These are phyloP conservation scores for Drosophila lacicola DNA, from an alignment of 2,888 invertebrate genomes.

Conservation along the genomic window DNA sequence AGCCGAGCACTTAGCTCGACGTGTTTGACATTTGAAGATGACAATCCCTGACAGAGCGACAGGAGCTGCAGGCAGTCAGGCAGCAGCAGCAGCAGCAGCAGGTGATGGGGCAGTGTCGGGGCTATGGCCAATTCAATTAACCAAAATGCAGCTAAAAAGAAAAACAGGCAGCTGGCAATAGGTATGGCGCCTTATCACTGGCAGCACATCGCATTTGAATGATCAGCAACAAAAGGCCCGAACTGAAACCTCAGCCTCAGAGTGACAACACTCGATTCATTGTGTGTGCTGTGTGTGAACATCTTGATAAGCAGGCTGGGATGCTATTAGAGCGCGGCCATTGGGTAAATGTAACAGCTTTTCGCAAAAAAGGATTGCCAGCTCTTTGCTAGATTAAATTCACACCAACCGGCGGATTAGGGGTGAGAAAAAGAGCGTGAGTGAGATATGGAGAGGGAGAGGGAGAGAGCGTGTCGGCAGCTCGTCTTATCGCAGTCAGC, in stretches of 20 bases:
- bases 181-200: conserved; percentile 40
- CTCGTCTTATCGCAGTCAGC: conserved; percentile 39
- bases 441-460: background rate
- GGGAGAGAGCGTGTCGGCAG: background rate
- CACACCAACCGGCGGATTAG: conserved; percentile 70
- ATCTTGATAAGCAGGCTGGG: conserved; percentile 71
- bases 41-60: conserved; percentile 57
- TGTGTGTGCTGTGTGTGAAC: conserved; percentile 68
- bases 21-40: conserved; percentile 79
- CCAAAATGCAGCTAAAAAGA: conserved; percentile 22
- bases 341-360: conserved; percentile 56
- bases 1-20: conserved; percentile 73
- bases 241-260: conserved; percentile 17
- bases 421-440: conserved; percentile 43
- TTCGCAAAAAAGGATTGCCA: conserved; percentile 61
- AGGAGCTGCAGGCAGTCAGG: conserved; percentile 11
- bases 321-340: conserved; percentile 8
- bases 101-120: conserved; percentile 26
- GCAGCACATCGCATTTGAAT: conserved; percentile 57
- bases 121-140: conserved; percentile 42
- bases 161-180: conserved; percentile 59
- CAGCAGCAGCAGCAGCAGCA: conserved; percentile 7
- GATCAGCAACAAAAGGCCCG: conserved; percentile 43
- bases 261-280: conserved; percentile 43
- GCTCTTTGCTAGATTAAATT: conserved; percentile 80